Evolutionary conservation across 2,888 invertebrate genomes (phyloP).

Genomic region (Furcula furcula): DNA sequence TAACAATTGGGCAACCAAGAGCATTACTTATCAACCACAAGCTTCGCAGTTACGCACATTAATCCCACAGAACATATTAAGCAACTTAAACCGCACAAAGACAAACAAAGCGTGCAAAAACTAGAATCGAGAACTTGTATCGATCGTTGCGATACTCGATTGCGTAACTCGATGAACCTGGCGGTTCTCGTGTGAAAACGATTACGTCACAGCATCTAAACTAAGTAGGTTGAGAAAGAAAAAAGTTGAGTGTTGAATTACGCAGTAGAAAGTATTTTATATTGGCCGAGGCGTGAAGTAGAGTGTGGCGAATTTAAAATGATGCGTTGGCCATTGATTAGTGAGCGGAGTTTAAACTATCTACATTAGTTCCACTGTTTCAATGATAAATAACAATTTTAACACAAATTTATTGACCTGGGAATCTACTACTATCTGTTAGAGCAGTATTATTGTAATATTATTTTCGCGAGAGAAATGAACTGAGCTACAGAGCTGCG

Average conservation of each 20-base stretch:
- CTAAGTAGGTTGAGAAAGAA: slow-evolving; percentile 1
- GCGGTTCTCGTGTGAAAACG: slow-evolving; percentile 29
- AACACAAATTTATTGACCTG: no score
- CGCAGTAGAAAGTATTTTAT: slow-evolving; percentile 2
- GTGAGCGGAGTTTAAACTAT: no score
- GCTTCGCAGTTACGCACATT: background rate
- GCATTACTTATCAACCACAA: background rate
- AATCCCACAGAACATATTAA: background rate
- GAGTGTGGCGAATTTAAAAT: background rate
- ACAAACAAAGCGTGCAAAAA: background rate
- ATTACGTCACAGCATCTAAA: slow-evolving; percentile 19
- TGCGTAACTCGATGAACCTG: slow-evolving; percentile 6
- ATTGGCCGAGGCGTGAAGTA: background rate
- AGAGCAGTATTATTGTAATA: no score
- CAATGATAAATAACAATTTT: no score
- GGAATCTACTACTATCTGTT: no score
- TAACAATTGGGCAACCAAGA: background rate
- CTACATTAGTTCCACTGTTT: no score
- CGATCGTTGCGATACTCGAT: slow-evolving; percentile 3
- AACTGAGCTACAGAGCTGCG: no score
- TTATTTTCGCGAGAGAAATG: no score
- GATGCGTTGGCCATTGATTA: background rate
- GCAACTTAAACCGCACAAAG: slow-evolving; percentile 1
- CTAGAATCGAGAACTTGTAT: slow-evolving; percentile 1
- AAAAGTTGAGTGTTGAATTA: slow-evolving; percentile 1